Conservation (phyloP, 2,113 vertebrate genomes). For the Cyprinodon brontotheroides region DNA sequence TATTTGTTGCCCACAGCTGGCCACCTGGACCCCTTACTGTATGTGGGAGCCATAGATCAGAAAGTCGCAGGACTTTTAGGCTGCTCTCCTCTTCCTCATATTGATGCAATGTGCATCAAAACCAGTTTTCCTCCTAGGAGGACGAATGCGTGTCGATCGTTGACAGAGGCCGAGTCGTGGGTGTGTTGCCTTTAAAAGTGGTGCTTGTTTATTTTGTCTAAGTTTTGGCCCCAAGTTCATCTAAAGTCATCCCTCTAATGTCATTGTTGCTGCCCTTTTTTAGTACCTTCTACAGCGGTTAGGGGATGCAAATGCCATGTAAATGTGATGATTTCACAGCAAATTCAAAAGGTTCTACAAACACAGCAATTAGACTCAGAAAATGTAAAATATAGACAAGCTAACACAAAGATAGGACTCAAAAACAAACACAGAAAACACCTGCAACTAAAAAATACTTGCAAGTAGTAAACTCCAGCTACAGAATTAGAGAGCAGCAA, state of each 20-base stretch:
- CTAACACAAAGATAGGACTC: too few species aligned
- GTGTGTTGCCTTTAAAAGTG: neutral
- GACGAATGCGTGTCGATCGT: neutral
- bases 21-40: constrained; percentile 24
- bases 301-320: too few species aligned
- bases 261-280: neutral
- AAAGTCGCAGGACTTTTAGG: constrained; percentile 15
- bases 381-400: too few species aligned
- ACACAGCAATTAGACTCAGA: too few species aligned
- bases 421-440: too few species aligned
- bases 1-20: constrained; percentile 18
- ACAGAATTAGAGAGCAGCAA: too few species aligned
- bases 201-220: neutral
- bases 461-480: too few species aligned
- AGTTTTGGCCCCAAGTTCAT: neutral
- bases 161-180: neutral
- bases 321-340: too few species aligned
- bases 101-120: constrained; percentile 49
- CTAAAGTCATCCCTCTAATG: neutral
- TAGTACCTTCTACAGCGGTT: too few species aligned
- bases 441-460: too few species aligned
- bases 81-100: constrained; percentile 25
- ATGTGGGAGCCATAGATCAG: constrained; percentile 44
- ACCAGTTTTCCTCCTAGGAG: constrained; percentile 4
- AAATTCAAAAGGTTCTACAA: too few species aligned